Evolutionary conservation across 2,113 vertebrate genomes (phyloP).

Genomic region (Scomber scombrus): DNA sequence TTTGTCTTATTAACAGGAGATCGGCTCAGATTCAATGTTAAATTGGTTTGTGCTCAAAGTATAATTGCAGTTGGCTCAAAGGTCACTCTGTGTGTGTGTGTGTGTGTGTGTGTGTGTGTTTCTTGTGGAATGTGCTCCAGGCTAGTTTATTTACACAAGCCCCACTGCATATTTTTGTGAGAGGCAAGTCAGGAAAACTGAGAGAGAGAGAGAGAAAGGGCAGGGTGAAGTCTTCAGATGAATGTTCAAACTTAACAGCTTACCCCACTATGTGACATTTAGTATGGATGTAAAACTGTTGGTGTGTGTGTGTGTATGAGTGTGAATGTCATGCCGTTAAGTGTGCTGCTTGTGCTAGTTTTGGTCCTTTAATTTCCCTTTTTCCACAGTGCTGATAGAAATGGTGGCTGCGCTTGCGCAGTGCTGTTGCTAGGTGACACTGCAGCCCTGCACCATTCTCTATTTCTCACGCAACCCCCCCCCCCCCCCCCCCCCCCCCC

Average conservation of each 20-base stretch:
- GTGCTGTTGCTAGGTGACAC: slow-evolving; percentile 71
- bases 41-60: neutral
- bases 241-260: neutral
- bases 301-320: neutral
- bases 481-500: neutral
- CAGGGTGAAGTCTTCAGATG: slow-evolving; percentile 23
- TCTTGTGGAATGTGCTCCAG: slow-evolving; percentile 71
- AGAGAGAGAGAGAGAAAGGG: neutral
- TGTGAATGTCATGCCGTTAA: neutral
- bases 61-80: slow-evolving; percentile 30
- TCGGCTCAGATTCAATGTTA: neutral
- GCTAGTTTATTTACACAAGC: slow-evolving; percentile 75
- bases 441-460: slow-evolving; percentile 22
- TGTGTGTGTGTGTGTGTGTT: slow-evolving; percentile 35
- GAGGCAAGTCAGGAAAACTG: slow-evolving; percentile 31
- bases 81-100: slow-evolving; percentile 46
- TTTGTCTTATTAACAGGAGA: neutral
- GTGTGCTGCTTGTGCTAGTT: neutral
- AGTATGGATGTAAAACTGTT: too few species aligned
- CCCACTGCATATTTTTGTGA: slow-evolving; percentile 51
- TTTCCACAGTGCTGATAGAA: neutral
- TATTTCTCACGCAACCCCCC: neutral
- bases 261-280: neutral
- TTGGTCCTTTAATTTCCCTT: neutral
- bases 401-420: slow-evolving; percentile 19